Percentiles rank a stretch among this genome's conserved stretches.
These are phyloP conservation scores for Pheosia tremula DNA, from an alignment of 2,888 invertebrate species.

Conservation along the genomic window DNA sequence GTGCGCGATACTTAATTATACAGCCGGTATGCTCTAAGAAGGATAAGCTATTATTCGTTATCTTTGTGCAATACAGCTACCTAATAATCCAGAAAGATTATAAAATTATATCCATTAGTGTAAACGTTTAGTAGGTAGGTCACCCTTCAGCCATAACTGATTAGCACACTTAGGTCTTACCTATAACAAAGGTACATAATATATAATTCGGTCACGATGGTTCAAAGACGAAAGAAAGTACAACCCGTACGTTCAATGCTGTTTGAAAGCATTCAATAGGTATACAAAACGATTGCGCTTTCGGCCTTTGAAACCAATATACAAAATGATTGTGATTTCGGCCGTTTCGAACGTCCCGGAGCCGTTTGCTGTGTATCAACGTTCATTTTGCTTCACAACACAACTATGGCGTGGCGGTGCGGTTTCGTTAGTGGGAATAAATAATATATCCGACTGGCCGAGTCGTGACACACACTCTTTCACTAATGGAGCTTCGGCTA, in stretches of 20 bases:
- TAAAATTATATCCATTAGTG: too few relatives aligned
- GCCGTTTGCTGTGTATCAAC: slow-evolving; percentile 61
- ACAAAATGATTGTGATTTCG: neutral
- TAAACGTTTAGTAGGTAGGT: too few relatives aligned
- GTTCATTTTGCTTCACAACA: slow-evolving; percentile 67
- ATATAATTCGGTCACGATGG: too few relatives aligned
- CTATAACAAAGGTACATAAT: too few relatives aligned
- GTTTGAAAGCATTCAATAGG: neutral
- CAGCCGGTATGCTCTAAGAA: too few relatives aligned
- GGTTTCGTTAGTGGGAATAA: slow-evolving; percentile 71
- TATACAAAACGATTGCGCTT: neutral
- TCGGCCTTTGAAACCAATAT: slow-evolving; percentile 13
- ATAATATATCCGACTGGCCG: slow-evolving; percentile 70
- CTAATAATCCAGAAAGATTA: too few relatives aligned
- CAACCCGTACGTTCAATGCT: neutral
- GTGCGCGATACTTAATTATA: too few relatives aligned
- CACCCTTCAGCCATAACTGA: too few relatives aligned
- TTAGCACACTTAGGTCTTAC: too few relatives aligned
- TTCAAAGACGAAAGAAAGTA: neutral
- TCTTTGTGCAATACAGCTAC: too few relatives aligned
- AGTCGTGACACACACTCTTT: slow-evolving; percentile 81
- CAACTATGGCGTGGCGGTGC: slow-evolving; percentile 54
- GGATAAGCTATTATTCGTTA: too few relatives aligned
- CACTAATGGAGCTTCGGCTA: slow-evolving; percentile 76
- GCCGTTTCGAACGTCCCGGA: slow-evolving; percentile 46